Base-by-base conservation (phyloP, 2,888 invertebrate genomes). In the Clivina fossor region DNA sequence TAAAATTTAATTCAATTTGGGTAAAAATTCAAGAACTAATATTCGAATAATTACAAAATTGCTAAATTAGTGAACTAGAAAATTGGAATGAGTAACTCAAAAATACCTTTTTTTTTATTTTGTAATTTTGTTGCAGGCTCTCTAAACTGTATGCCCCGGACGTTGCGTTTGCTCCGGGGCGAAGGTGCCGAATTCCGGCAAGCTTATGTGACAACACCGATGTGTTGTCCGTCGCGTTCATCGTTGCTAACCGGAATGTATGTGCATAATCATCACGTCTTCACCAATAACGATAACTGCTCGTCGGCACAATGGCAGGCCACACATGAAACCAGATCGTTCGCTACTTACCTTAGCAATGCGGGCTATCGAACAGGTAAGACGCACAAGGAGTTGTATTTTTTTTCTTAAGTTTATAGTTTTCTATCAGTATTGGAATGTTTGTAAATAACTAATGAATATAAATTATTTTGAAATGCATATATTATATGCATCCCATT, bases 281-380 rank as follows among this genome's bases (percentile, higher is more conserved):
- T 91, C 77, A 97, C 97, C 5, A 98, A 98, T 80, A 98, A 98
- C 71, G 94, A 95, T 76, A 98, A 98, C 78, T 98, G 98, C 76
- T 94, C 95, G 54, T 94, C 94, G 61, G 84, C 88, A 9, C 86
- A 87, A 71, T 98, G 98, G 97, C 94, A 95, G 76, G 87, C 90
- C 51, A 89, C 85, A 28, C 91, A 94, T 70, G 97, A 97, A 76
- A 89, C 92, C 15, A 84, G 89, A 66, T 92, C 92, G 43, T 96
- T 96, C 71, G 93, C 93, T 48, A 88, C 93, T 1, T 93, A 93
- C 71, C 82, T 94, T 44, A 90, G 90, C 65, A 90, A 93, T 69
- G 93, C 93, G 24, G 96, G 96, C 44, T 97, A 96, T 73, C 82
- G 93, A 59, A 96, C 92, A 66, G 96, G 92, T 82, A 68, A 80